Percentiles rank a stretch among this genome's conserved stretches.
Evolutionary conservation across 2,797 vertebrate genomes (phyloP).

Genomic region (Sebastes goodei): DNA sequence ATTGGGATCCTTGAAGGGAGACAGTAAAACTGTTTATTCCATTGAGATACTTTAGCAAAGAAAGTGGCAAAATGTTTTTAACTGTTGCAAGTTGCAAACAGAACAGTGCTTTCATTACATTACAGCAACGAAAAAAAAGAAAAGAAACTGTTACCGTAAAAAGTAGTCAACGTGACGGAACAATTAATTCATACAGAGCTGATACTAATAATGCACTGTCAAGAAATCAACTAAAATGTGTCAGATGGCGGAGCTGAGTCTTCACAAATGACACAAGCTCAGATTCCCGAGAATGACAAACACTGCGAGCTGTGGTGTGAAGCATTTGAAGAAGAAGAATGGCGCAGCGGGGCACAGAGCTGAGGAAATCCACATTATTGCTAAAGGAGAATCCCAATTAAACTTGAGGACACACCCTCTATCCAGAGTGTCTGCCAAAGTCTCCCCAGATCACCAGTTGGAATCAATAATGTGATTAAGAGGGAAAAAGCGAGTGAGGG

Average conservation of each 20-base stretch:
- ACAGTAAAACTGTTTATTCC: constrained; percentile 55
- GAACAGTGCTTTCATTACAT: constrained; percentile 6
- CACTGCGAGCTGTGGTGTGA: constrained; percentile 49
- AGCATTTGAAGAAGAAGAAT: constrained; percentile 22
- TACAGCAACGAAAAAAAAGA: neutral
- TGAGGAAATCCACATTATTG: constrained; percentile 65
- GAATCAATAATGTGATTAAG: constrained; percentile 50
- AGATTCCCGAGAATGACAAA: constrained; percentile 62
- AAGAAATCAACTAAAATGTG: constrained; percentile 58
- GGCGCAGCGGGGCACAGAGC: constrained; percentile 20
- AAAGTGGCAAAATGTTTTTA: constrained; percentile 25
- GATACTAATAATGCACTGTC: constrained; percentile 60
- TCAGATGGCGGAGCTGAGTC: constrained; percentile 56
- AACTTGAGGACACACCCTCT: constrained; percentile 58
- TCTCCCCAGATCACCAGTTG: constrained; percentile 38
- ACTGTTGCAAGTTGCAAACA: constrained; percentile 21
- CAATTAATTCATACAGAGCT: constrained; percentile 29
- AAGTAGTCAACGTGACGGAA: constrained; percentile 17
- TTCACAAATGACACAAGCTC: constrained; percentile 60
- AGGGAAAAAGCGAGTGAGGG: constrained; percentile 5
- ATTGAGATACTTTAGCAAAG: constrained; percentile 17
- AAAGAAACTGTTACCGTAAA: neutral
- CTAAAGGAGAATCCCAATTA: constrained; percentile 68
- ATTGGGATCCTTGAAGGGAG: constrained; percentile 53
- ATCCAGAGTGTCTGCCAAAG: constrained; percentile 37